Evolutionary conservation across 2,888 invertebrate genomes (phyloP).

Genomic region (Synanthedon vespiformis): DNA sequence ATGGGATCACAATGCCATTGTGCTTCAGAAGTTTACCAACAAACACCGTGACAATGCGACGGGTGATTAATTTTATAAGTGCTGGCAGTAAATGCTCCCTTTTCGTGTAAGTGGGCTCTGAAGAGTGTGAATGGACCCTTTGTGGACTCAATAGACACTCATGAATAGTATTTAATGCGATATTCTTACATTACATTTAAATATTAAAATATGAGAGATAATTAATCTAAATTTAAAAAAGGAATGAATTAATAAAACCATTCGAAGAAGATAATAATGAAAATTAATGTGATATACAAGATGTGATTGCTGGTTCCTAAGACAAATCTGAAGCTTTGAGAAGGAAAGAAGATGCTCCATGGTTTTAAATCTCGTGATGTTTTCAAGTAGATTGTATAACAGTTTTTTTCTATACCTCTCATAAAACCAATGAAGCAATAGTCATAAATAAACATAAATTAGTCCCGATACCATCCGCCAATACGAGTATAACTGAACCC

Average conservation of each 20-base stretch:
- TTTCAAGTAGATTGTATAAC: not conserved
- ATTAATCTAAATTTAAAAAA: no score
- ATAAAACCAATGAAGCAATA: conserved; percentile 9
- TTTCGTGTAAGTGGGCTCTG: conserved; percentile 19
- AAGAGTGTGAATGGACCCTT: conserved; percentile 4
- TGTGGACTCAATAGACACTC: not conserved
- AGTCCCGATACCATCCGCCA: conserved; percentile 20
- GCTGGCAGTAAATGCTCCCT: conserved; percentile 36
- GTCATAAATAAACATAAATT: conserved; percentile 38
- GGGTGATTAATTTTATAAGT: conserved; percentile 62
- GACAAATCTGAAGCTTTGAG: no score
- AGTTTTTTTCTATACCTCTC: not conserved
- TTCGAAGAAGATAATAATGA: no score
- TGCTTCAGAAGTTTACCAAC: conserved; percentile 58
- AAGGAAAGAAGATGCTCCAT: no score
- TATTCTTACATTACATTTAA: conserved; percentile 1
- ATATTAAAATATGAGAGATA: not conserved
- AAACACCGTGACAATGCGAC: conserved; percentile 40
- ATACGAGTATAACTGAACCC: conserved; percentile 15
- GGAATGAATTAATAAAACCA: no score
- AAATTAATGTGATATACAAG: no score
- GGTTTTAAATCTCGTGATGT: no score
- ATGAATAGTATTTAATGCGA: not conserved
- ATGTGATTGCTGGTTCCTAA: no score
- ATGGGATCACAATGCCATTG: conserved; percentile 34